These are phyloP conservation scores for Bryconaethiops microstoma DNA, from an alignment of 2,797 vertebrate species.

Conservation along the genomic window DNA sequence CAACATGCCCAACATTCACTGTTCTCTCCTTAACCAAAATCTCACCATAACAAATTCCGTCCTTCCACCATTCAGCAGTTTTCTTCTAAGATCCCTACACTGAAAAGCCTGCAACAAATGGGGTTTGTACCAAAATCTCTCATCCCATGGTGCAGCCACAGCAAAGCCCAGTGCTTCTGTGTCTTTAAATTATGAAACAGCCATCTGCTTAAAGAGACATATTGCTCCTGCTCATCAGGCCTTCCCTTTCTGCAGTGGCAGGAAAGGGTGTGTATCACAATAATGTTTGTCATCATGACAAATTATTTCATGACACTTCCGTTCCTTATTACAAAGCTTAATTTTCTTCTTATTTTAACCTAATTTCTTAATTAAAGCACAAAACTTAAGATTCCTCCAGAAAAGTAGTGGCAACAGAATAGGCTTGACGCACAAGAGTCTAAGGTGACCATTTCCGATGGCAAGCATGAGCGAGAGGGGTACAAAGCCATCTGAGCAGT, in stretches of 20 bases:
- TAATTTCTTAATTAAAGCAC: too few relatives aligned
- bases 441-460: background rate
- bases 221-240: constrained; percentile 29
- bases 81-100: background rate
- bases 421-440: too few relatives aligned
- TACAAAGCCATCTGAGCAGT: background rate
- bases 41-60: constrained; percentile 1
- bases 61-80: constrained; percentile 9
- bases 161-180: constrained; percentile 27
- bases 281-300: background rate
- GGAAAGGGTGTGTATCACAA: background rate
- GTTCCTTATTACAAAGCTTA: too few relatives aligned
- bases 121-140: constrained; percentile 19
- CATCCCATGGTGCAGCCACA: constrained; percentile 41
- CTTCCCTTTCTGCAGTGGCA: constrained; percentile 28
- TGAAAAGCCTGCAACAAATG: constrained; percentile 17
- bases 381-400: too few relatives aligned
- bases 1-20: constrained; percentile 24
- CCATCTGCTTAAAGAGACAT: constrained; percentile 55
- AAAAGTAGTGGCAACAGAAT: too few relatives aligned
- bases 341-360: too few relatives aligned
- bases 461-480: background rate
- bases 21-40: constrained; percentile 33
- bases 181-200: constrained; percentile 60
- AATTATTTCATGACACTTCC: background rate